Percentiles rank a stretch among this genome's conserved stretches.
Evolutionary conservation across 2,797 vertebrate genomes (phyloP).

Genomic region (Leuciscus waleckii): DNA sequence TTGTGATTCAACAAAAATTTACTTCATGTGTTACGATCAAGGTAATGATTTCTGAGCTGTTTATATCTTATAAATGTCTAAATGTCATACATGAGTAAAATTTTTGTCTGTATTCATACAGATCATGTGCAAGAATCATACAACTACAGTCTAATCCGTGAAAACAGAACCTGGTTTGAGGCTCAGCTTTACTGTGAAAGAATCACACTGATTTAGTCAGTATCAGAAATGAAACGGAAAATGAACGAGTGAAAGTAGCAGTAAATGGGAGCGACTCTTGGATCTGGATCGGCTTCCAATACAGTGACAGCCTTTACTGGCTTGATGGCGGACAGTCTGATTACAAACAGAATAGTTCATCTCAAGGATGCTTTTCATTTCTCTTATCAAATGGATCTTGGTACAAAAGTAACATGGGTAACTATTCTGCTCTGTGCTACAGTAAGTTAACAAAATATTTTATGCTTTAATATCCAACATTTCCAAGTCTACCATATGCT

Average conservation of each 20-base stretch:
- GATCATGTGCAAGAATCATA: neutral
- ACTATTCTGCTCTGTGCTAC: neutral
- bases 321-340: slow-evolving; percentile 42
- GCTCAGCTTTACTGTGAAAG: slow-evolving; percentile 63
- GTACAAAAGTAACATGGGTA: neutral
- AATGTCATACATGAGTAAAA: neutral
- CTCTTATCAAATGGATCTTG: neutral
- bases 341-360: slow-evolving; percentile 28
- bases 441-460: too few relatives aligned
- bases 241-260: fast-evolving
- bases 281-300: slow-evolving; percentile 69
- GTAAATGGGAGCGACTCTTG: fast-evolving
- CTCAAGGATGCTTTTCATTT: neutral
- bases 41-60: slow-evolving; percentile 41
- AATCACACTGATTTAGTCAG: slow-evolving; percentile 56
- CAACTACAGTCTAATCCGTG: neutral
- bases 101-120: neutral
- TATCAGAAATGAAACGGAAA: neutral
- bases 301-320: slow-evolving; percentile 57
- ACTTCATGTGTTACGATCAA: slow-evolving; percentile 54
- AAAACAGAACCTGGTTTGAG: slow-evolving; percentile 60
- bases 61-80: neutral
- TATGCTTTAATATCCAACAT: neutral
- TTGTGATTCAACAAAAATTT: slow-evolving; percentile 45
- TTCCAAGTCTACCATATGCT: neutral